Evolutionary conservation across 1,140 invertebrate species (phyloP), one percentile per base, ranked within the genome.

Genomic region (Rhynchophorus ferrugineus): DNA sequence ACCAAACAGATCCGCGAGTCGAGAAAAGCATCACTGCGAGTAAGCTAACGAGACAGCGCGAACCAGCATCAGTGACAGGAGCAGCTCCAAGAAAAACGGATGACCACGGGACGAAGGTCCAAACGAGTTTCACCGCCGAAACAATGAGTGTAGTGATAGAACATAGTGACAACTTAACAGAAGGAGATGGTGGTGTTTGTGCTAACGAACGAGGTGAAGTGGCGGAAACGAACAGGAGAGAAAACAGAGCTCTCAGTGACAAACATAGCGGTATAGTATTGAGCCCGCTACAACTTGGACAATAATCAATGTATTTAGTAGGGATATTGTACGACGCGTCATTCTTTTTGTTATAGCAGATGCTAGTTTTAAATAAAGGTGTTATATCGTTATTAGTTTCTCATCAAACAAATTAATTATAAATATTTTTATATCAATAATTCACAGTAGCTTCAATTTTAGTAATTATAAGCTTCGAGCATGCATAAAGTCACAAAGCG

Each of bases 251-350:
- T 46, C 42, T 47, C 43, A 54, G 57, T 60, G 60, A 56, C 33
- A 63, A 41, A 19, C 70, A 69, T 56, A 69, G 67, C 54, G 71
- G 71, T 43, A 72, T 73, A 24, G 69, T 73, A 45, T 63, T 73
- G 47, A 73, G 71, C 60, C 71, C 71, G 49, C 66, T 71, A 44
- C 71, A 72, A 59, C 59, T 73, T 45, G 67, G 66, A 60, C 71
- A 71, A 64, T 71, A 67, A 66, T 54, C 38, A 38, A 47, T 46
- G 22, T 52, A 44, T 35, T 37, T 52, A 29, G 41, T 50, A 50
- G 49, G n/a, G 20, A 37, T 37, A 37, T 47, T 38, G 16, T 34
- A 13, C 34, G 18, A 36, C 29, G 33, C 37, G 19, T 36, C 7
- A 1, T 11, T 50, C 2, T 18, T 43, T 29, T 1, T n/a, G 13